These are phyloP conservation scores for Hoplostethus atlanticus DNA, from an alignment of 2,797 vertebrate genomes.

Conservation along the genomic window DNA sequence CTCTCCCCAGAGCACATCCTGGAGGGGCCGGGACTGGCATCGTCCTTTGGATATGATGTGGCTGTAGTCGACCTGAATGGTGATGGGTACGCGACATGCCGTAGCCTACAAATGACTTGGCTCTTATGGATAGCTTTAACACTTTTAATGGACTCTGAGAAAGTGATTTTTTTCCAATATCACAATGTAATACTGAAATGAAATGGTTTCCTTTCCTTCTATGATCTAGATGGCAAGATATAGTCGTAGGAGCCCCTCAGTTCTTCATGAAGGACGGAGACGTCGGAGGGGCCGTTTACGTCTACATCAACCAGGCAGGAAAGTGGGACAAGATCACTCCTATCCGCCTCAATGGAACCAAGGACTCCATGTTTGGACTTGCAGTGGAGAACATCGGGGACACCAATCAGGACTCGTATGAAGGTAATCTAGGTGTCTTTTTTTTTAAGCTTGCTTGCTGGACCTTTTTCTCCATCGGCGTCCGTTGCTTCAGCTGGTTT, in stretches of 20 bases:
- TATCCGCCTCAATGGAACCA: slow-evolving; percentile 89
- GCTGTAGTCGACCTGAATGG: slow-evolving; percentile 94
- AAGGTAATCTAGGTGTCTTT: slow-evolving; percentile 79
- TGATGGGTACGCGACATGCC: slow-evolving; percentile 86
- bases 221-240: slow-evolving; percentile 92
- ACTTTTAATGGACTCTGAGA: too few species aligned
- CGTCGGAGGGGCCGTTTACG: slow-evolving; percentile 93
- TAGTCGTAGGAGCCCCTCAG: slow-evolving; percentile 96
- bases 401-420: slow-evolving; percentile 92
- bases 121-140: too few species aligned
- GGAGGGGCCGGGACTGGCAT: slow-evolving; percentile 92
- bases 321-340: slow-evolving; percentile 88
- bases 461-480: background rate
- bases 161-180: too few species aligned
- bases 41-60: slow-evolving; percentile 97
- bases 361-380: slow-evolving; percentile 97
- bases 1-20: slow-evolving; percentile 87
- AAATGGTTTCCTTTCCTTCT: slow-evolving; percentile 2
- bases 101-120: background rate
- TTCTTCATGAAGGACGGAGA: slow-evolving; percentile 93
- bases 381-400: slow-evolving; percentile 95
- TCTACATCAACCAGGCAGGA: slow-evolving; percentile 93
- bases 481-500: background rate
- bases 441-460: background rate
- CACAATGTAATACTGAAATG: background rate